Evolutionary conservation across 2,113 vertebrate species (phyloP).

Genomic region (Equus przewalskii): DNA sequence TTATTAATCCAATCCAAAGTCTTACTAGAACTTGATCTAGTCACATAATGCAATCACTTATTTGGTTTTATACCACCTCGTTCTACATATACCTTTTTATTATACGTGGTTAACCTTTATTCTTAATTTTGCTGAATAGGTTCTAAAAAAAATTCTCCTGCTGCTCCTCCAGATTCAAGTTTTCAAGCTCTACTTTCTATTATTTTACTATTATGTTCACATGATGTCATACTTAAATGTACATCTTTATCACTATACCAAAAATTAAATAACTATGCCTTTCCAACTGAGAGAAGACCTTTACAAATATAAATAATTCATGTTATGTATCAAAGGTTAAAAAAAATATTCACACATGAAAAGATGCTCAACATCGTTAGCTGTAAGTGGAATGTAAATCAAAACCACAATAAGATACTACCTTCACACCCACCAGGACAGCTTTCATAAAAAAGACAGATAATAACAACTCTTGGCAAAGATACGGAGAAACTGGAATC

Average conservation of each 20-base stretch:
- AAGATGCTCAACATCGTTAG: not conserved
- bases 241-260: not conserved
- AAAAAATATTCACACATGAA: constrained; percentile 4
- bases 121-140: not conserved
- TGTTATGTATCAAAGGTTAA: not conserved
- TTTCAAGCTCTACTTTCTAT: not conserved
- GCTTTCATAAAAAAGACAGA: not conserved
- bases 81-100: not conserved
- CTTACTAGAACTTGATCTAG: not conserved
- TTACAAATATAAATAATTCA: not conserved
- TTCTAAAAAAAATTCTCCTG: not conserved
- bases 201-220: not conserved
- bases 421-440: not conserved
- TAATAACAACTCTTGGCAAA: not conserved
- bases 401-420: not conserved
- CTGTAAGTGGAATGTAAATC: not conserved
- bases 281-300: not conserved
- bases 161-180: not conserved
- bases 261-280: not conserved
- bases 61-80: not conserved
- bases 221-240: not conserved
- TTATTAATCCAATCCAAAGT: not conserved
- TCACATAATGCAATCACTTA: not conserved
- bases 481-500: not conserved
- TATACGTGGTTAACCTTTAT: not conserved